These are phyloP conservation scores for Austrofundulus limnaeus DNA, from an alignment of 2,113 vertebrate species.

Conservation along the genomic window DNA sequence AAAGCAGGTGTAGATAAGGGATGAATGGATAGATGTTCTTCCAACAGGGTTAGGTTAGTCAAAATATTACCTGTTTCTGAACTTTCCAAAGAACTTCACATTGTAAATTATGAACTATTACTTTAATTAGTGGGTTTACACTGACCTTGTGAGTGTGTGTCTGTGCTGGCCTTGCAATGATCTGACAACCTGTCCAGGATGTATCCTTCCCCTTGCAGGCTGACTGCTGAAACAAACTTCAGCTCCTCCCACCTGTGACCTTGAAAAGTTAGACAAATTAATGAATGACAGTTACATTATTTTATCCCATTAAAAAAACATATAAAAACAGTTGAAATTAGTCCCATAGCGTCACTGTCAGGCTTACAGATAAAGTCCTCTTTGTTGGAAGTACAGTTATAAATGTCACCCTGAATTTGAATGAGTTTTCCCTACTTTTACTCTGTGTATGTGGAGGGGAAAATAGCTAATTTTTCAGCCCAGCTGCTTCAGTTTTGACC, in stretches of 20 bases:
- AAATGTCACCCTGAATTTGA: slow-evolving; percentile 1
- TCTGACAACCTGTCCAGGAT: neutral
- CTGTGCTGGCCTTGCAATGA: neutral
- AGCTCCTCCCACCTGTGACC: neutral
- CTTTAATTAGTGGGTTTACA: too few relatives aligned
- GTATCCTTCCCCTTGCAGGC: neutral
- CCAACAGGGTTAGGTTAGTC: too few relatives aligned
- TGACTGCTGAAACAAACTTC: neutral
- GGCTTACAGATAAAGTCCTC: neutral
- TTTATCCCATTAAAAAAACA: neutral
- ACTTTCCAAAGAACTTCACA: too few relatives aligned
- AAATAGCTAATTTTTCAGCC: too few relatives aligned
- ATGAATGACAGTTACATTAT: too few relatives aligned
- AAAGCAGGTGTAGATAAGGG: too few relatives aligned
- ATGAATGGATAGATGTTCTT: too few relatives aligned
- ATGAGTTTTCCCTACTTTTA: neutral
- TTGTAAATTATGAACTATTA: too few relatives aligned
- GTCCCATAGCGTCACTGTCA: neutral
- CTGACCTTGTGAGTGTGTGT: neutral
- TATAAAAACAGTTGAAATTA: neutral
- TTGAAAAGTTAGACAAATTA: neutral
- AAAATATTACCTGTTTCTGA: too few relatives aligned
- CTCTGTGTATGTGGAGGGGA: too few relatives aligned
- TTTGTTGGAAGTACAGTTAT: neutral
- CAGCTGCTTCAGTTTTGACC: neutral